Evolutionary conservation across 2,797 vertebrate genomes (phyloP).

Genomic region (Sardinella longiceps): DNA sequence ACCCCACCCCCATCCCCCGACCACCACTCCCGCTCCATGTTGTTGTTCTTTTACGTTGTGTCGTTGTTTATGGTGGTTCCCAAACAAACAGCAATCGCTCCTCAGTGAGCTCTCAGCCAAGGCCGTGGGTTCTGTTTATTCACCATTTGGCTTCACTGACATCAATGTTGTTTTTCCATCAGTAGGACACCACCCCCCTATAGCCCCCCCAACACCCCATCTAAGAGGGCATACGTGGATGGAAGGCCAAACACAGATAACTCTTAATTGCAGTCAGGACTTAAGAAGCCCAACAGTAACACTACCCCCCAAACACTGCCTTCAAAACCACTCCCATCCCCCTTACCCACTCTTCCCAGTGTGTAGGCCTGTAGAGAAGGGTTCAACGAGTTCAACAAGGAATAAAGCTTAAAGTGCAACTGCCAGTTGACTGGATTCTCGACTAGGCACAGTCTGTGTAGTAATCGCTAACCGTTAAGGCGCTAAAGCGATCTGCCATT

Average conservation of each 20-base stretch:
- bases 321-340: slow-evolving; percentile 52
- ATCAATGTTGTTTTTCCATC: slow-evolving; percentile 34
- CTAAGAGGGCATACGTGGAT: not conserved
- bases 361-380: not conserved
- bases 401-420: slow-evolving; percentile 22
- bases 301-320: slow-evolving; percentile 29
- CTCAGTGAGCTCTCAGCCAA: not conserved
- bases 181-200: not conserved
- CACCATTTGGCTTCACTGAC: slow-evolving; percentile 46
- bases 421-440: not conserved
- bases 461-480: not conserved
- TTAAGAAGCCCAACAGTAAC: slow-evolving; percentile 34
- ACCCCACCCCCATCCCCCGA: not conserved
- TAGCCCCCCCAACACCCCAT: too few relatives aligned
- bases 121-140: slow-evolving; percentile 40
- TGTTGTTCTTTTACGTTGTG: not conserved
- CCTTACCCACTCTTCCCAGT: not conserved
- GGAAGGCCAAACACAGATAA: not conserved
- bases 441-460: not conserved
- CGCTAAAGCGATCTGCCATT: not conserved
- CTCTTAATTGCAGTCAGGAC: slow-evolving; percentile 15
- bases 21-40: not conserved
- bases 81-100: not conserved
- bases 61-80: not conserved
- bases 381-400: slow-evolving; percentile 11